phyloP scores from a whole-genome alignment of 1,140 invertebrate species.

The Ceratina calcarata region DNA sequence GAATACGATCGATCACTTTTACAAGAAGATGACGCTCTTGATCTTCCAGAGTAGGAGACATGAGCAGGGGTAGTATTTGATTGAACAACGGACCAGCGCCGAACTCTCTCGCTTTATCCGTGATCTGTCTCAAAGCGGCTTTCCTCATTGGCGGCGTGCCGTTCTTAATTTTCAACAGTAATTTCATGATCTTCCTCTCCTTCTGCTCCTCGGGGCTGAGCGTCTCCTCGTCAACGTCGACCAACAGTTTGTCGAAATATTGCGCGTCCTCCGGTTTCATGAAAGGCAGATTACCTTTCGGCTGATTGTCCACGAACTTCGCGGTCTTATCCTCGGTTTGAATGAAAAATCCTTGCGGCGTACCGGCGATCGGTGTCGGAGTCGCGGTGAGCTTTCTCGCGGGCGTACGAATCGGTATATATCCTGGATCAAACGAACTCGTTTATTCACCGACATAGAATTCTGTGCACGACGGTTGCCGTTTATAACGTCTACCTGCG shows the following conservation, averaged over 20 bases:
- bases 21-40: slow-evolving; percentile 99
- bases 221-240: slow-evolving; percentile 98
- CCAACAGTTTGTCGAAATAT: slow-evolving; percentile 99
- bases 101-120: slow-evolving; percentile 98
- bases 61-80: slow-evolving; percentile 98
- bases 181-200: slow-evolving; percentile 99
- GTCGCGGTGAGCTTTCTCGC: slow-evolving; percentile 98
- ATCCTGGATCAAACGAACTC: slow-evolving; percentile 80
- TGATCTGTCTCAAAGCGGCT: slow-evolving; percentile 97
- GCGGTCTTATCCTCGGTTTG: slow-evolving; percentile 92
- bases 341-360: slow-evolving; percentile 97
- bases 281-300: slow-evolving; percentile 97
- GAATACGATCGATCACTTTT: slow-evolving; percentile 99
- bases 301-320: slow-evolving; percentile 97
- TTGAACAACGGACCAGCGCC: slow-evolving; percentile 99
- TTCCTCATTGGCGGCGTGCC: slow-evolving; percentile 99
- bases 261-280: slow-evolving; percentile 99
- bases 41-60: slow-evolving; percentile 99
- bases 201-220: slow-evolving; percentile 98
- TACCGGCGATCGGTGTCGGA: slow-evolving; percentile 96
- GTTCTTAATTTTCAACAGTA: slow-evolving; percentile 99
- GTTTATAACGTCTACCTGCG: slow-evolving; percentile 82
- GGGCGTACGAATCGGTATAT: slow-evolving; percentile 98
- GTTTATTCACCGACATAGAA: not conserved
- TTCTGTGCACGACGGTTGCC: no score